phyloP scores from a whole-genome alignment of 2,113 vertebrate species.

The Alligator sinensis region DNA sequence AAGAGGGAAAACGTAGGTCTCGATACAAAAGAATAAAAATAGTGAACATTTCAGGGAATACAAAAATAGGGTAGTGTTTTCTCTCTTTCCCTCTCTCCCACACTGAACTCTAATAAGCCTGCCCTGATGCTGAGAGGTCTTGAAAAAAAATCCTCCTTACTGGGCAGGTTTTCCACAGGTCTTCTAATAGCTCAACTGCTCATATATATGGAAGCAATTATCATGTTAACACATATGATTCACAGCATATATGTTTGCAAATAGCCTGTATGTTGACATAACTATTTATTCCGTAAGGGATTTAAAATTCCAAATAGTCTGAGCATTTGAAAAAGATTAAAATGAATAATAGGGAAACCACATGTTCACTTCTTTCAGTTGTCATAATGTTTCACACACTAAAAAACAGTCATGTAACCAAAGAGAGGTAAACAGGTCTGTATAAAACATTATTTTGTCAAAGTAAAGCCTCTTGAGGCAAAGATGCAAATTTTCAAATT shows the following conservation, averaged over 20 bases:
- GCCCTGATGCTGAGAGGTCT: neutral
- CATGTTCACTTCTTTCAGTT: conserved; percentile 38
- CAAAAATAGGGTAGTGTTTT: neutral
- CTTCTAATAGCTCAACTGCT: conserved; percentile 6
- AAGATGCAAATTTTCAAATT: conserved; percentile 24
- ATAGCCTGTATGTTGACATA: conserved; percentile 46
- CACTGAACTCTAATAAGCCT: neutral
- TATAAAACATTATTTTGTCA: conserved; percentile 33
- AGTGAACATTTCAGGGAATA: neutral
- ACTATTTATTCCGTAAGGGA: conserved; percentile 56
- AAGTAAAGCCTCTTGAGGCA: conserved; percentile 15
- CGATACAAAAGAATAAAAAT: neutral
- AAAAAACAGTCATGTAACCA: conserved; percentile 44
- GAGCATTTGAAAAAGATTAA: conserved; percentile 58
- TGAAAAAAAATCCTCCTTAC: neutral
- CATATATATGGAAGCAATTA: conserved; percentile 67
- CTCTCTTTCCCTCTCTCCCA: neutral
- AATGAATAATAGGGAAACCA: conserved; percentile 62
- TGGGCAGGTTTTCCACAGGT: neutral
- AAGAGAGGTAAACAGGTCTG: conserved; percentile 17
- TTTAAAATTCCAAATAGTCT: conserved; percentile 50
- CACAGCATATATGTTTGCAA: conserved; percentile 55
- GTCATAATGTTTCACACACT: conserved; percentile 33
- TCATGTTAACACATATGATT: conserved; percentile 56
- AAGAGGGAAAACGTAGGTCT: neutral